Evolutionary conservation across 2,888 invertebrate genomes (phyloP).

Genomic region (Taphrorychus bicolor): DNA sequence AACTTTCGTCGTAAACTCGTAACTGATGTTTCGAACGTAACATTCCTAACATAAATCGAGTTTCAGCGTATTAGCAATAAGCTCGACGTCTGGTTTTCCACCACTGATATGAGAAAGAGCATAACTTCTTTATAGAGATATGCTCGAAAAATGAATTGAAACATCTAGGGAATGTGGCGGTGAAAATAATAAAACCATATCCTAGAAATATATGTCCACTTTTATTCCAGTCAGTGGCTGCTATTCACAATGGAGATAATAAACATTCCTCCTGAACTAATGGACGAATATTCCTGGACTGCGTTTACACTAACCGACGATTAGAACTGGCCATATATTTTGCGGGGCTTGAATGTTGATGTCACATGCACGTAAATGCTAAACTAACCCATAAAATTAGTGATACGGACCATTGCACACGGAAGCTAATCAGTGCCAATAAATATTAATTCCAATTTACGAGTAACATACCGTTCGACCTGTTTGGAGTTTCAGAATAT

Average conservation of each 20-base stretch:
- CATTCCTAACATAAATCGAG: too few relatives aligned
- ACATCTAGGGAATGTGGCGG: too few relatives aligned
- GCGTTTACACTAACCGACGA: slow-evolving; percentile 7
- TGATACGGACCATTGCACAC: slow-evolving; percentile 18
- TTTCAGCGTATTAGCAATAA: too few relatives aligned
- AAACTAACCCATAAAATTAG: slow-evolving; percentile 31
- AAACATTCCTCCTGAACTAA: neutral
- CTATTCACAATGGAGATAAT: neutral
- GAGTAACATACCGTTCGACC: neutral
- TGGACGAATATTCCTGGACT: neutral
- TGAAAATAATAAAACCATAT: too few relatives aligned
- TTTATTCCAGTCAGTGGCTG: too few relatives aligned
- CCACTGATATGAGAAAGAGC: too few relatives aligned
- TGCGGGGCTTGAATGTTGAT: slow-evolving; percentile 9
- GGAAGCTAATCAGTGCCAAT: slow-evolving; percentile 24
- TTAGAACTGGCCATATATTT: slow-evolving; percentile 8
- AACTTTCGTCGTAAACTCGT: too few relatives aligned
- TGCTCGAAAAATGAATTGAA: too few relatives aligned
- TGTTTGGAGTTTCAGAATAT: neutral
- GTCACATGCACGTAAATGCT: slow-evolving; percentile 24
- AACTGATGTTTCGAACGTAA: too few relatives aligned
- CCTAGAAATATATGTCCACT: too few relatives aligned
- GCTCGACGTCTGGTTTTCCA: too few relatives aligned
- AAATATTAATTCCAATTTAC: slow-evolving; percentile 32
- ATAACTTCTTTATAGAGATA: too few relatives aligned